A percentile compares a stretch with the other conserved stretches of the same genome.
These are phyloP conservation scores for Leptopilina syphax DNA, from an alignment of 2,888 invertebrate genomes.

Conservation along the genomic window DNA sequence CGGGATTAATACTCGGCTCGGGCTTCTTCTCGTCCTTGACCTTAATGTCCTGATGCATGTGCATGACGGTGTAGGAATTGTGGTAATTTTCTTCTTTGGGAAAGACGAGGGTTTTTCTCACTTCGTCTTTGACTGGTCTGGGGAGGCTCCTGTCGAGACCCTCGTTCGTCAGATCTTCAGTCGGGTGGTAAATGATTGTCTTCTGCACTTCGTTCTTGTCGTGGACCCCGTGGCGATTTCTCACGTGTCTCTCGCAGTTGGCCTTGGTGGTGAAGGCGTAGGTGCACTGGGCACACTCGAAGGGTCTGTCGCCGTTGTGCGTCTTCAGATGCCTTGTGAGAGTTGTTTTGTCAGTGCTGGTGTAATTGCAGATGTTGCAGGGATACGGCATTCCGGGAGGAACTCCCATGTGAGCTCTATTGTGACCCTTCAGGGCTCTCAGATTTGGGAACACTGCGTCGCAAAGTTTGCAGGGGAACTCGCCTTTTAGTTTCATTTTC, in stretches of 20 bases:
- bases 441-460: constrained; percentile 91
- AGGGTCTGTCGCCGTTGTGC: constrained; percentile 96
- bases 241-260: constrained; percentile 95
- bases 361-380: constrained; percentile 95
- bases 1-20: not conserved
- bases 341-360: constrained; percentile 93
- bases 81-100: constrained; percentile 55
- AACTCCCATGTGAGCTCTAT: constrained; percentile 89
- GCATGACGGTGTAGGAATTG: constrained; percentile 52
- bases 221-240: constrained; percentile 92
- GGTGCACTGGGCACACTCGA: constrained; percentile 95
- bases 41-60: constrained; percentile 60
- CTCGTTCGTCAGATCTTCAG: constrained; percentile 89
- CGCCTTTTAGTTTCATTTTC: constrained; percentile 92
- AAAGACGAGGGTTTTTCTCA: constrained; percentile 68
- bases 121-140: constrained; percentile 66
- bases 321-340: constrained; percentile 94
- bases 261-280: constrained; percentile 98
- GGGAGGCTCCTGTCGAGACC: constrained; percentile 61
- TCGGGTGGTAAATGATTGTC: constrained; percentile 91
- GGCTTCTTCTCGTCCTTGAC: constrained; percentile 56
- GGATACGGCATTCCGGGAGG: constrained; percentile 88
- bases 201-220: constrained; percentile 93
- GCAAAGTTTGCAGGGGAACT: constrained; percentile 94
- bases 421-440: constrained; percentile 93